These are phyloP conservation scores for Zootoca vivipara DNA, from an alignment of 2,113 vertebrate species.

Conservation along the genomic window DNA sequence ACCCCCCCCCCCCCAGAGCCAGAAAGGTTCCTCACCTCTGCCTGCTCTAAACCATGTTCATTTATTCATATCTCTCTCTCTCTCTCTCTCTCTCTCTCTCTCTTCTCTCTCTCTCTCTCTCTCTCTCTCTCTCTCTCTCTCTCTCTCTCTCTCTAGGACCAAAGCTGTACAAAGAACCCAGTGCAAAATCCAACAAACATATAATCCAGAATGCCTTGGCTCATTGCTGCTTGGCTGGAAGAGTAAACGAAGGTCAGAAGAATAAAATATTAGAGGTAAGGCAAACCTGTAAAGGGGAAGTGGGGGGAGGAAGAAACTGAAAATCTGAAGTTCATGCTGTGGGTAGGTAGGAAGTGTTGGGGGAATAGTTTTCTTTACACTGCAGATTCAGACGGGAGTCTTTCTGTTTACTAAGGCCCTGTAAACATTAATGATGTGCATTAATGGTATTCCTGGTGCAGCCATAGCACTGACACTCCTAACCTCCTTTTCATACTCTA, in stretches of 20 bases:
- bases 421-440: neutral
- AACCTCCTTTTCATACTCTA: neutral
- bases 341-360: neutral
- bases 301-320: neutral
- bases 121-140: conserved; percentile 33
- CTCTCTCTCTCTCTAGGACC: conserved; percentile 81
- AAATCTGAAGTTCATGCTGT: neutral
- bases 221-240: conserved; percentile 97
- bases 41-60: neutral
- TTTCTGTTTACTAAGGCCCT: neutral
- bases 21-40: too few species aligned
- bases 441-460: neutral
- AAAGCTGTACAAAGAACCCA: conserved; percentile 97
- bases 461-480: neutral
- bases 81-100: conserved; percentile 33
- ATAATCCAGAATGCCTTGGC: conserved; percentile 97
- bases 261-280: conserved; percentile 97
- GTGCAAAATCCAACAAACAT: conserved; percentile 98
- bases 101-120: conserved; percentile 41
- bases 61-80: conserved; percentile 34
- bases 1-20: too few species aligned
- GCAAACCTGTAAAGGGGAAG: neutral
- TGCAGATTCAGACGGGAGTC: neutral
- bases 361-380: neutral
- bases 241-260: conserved; percentile 98